Conservation (phyloP, 2,888 invertebrate species). For the Cynaeus angustus region DNA sequence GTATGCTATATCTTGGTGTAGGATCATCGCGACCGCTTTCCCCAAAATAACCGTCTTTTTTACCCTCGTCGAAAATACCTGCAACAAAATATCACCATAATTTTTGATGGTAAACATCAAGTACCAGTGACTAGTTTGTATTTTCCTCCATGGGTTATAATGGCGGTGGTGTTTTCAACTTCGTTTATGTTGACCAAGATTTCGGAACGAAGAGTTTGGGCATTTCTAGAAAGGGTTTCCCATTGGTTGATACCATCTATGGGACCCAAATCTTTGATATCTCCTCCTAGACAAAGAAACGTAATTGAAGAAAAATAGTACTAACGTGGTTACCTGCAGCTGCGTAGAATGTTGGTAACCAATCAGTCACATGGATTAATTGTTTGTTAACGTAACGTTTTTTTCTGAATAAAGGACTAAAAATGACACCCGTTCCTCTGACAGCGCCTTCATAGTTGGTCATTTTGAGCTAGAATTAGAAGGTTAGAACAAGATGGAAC, state of each 20-base stretch:
- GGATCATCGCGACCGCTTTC: slow-evolving; percentile 58
- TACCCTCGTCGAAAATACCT: slow-evolving; percentile 53
- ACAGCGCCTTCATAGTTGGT: slow-evolving; percentile 91
- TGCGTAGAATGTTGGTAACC: slow-evolving; percentile 82
- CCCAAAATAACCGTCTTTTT: slow-evolving; percentile 61
- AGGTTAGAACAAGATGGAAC: no score
- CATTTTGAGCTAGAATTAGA: slow-evolving; percentile 76
- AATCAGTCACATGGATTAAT: slow-evolving; percentile 87
- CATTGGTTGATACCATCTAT: slow-evolving; percentile 70
- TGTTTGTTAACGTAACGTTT: slow-evolving; percentile 75
- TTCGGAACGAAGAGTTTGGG: slow-evolving; percentile 50
- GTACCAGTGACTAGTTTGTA: slow-evolving; percentile 54
- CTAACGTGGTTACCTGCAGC: slow-evolving; percentile 65
- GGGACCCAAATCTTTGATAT: slow-evolving; percentile 59
- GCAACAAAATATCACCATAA: no score
- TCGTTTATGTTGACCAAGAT: slow-evolving; percentile 68
- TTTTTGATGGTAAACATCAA: no score
- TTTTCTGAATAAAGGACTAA: slow-evolving; percentile 77
- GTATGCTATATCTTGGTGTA: slow-evolving; percentile 59
- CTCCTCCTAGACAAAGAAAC: slow-evolving; percentile 72
- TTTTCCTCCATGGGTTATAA: slow-evolving; percentile 61
- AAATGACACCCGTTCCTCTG: slow-evolving; percentile 84
- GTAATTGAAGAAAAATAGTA: no score
- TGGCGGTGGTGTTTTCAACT: slow-evolving; percentile 65
- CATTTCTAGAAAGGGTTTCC: slow-evolving; percentile 60